Conservation (phyloP, 1,140 invertebrate species). For the Procambarus virginalis region DNA sequence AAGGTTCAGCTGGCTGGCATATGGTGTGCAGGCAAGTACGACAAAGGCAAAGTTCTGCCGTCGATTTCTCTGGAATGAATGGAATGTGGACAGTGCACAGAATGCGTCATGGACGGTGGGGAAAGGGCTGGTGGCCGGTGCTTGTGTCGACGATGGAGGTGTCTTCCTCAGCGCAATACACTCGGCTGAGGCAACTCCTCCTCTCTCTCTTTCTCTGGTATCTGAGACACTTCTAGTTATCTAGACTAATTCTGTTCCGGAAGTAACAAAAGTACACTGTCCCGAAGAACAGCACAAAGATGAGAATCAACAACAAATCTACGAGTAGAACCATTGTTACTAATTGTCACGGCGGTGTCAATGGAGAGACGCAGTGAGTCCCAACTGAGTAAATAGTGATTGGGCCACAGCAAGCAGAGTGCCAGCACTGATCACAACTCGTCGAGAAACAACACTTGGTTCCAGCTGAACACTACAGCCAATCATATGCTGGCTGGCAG, state of each 20-base stretch:
- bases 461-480: constrained; percentile 2
- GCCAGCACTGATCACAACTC: background rate
- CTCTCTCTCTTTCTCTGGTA: background rate
- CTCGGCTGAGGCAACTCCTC: background rate
- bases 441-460: background rate
- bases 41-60: no score
- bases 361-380: background rate
- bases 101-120: background rate
- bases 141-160: background rate
- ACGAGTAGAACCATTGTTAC: background rate
- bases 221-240: background rate
- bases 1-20: no score
- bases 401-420: background rate
- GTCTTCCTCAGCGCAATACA: background rate
- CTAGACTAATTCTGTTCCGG: constrained; percentile 12
- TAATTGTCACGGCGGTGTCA: background rate
- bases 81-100: background rate
- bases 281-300: constrained; percentile 21
- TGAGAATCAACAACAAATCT: background rate
- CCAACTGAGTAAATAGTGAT: background rate
- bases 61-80: background rate
- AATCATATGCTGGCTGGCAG: constrained; percentile 19
- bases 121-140: background rate
- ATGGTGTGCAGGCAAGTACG: no score
- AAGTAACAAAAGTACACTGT: constrained; percentile 21